Evolutionary conservation across 2,113 vertebrate species (phyloP), one percentile per base, ranked within the genome.

Genomic region (Silurus meridionalis): DNA sequence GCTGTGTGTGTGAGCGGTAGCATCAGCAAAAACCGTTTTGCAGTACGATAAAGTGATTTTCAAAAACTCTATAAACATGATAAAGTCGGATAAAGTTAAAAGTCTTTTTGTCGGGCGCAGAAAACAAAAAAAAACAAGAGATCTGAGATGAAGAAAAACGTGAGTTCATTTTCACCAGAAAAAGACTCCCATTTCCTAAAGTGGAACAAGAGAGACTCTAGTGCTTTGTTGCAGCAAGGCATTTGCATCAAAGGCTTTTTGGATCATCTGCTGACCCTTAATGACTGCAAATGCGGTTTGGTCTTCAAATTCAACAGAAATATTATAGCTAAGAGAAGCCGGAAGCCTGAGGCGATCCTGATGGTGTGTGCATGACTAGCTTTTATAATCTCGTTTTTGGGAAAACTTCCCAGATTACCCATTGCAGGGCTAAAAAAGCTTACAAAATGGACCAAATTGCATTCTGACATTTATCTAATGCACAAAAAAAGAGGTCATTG

Each of bases 271-370:
- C 4, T 79, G 85, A 17, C 82, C 74, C 80, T 88, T 85, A 91
- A 90, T 89, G 84, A 90, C 91, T 87, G 88, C 71, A 88, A 89
- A 90, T 87, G 60, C 89, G 91, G 83, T 88, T 80, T 86, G 74
- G 79, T 60, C 72, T 69, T 85, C 67, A 89, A 89, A 90, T 90
- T 19, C 67, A 85, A 87, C 85, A 69, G 21, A 60, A 60, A 84
- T 17, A 60, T 15, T 52, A 81, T 37, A 15, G 67, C n/a, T 28
- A 52, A 84, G 28, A 77, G 61, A 75, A 50, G 84, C 61, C 66
- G 67, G 61, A 75, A 50, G 84, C 61, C 66, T 5, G 19, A 57
- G 10, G 57, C 48, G 72, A 63, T 25, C 10, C 48, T 71, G 23
- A 85, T 52, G 17, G 46, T 79, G 58, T 17, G 19, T 57, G 19